Evolutionary conservation across 2,888 invertebrate genomes (phyloP).

Genomic region (Gerris lacustris): DNA sequence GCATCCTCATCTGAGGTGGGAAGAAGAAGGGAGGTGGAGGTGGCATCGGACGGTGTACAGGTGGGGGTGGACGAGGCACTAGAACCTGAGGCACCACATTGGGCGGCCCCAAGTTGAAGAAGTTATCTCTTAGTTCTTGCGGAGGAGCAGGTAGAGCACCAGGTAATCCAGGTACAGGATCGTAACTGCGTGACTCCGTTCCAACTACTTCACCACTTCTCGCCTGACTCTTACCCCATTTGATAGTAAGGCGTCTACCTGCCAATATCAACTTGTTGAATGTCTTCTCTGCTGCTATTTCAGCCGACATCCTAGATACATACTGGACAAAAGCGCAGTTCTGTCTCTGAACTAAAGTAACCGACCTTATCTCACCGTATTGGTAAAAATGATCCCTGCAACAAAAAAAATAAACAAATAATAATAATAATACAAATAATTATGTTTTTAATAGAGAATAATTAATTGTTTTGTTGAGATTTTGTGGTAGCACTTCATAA

Average conservation of each 20-base stretch:
- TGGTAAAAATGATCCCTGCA: slow-evolving; percentile 91
- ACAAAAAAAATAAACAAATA: slow-evolving; percentile 18
- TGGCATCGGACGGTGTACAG: slow-evolving; percentile 36
- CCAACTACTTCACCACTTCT: slow-evolving; percentile 31
- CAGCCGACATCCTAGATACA: slow-evolving; percentile 78
- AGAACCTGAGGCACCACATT: slow-evolving; percentile 25
- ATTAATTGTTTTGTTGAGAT: no score
- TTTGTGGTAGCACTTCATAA: no score
- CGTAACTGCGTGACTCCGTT: slow-evolving; percentile 38
- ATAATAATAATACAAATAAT: no score
- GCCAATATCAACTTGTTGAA: slow-evolving; percentile 83
- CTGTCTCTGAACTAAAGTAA: slow-evolving; percentile 83
- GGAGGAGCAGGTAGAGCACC: slow-evolving; percentile 53
- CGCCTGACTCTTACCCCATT: slow-evolving; percentile 92
- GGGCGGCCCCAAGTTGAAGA: slow-evolving; percentile 48
- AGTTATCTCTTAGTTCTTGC: slow-evolving; percentile 49
- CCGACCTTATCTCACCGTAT: slow-evolving; percentile 90
- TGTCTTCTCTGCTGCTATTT: slow-evolving; percentile 86
- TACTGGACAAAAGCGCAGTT: slow-evolving; percentile 97
- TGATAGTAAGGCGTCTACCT: slow-evolving; percentile 84
- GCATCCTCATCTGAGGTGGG: slow-evolving; percentile 35
- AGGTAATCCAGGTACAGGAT: slow-evolving; percentile 67
- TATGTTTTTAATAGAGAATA: neutral
- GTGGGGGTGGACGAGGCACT: slow-evolving; percentile 37
- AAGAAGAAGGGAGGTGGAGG: slow-evolving; percentile 40